phyloP scores from a whole-genome alignment of 2,888 invertebrate species.

The Orchesella flavescens region DNA sequence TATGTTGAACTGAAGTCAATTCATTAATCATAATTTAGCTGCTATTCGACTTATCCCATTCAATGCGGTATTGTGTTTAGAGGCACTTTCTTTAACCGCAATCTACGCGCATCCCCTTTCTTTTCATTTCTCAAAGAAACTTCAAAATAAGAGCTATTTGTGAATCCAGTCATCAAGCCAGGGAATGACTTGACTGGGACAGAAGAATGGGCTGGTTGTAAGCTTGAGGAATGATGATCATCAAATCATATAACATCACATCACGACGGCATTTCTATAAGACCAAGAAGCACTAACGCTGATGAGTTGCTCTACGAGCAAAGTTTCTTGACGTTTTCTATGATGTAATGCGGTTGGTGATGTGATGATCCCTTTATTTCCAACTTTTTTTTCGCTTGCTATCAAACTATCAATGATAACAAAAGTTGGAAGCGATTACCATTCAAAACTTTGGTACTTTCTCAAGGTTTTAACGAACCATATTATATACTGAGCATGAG shows the following conservation, averaged over 20 bases:
- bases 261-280: neutral
- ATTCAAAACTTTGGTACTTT: constrained; percentile 7
- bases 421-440: neutral
- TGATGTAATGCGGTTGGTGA: constrained; percentile 32
- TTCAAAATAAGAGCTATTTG: constrained; percentile 53
- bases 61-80: neutral
- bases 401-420: neutral
- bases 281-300: constrained; percentile 51
- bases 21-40: constrained; percentile 72
- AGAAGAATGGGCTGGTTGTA: neutral
- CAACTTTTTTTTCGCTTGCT: neutral
- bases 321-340: constrained; percentile 39
- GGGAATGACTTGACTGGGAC: neutral
- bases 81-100: neutral
- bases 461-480: neutral
- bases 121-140: constrained; percentile 32
- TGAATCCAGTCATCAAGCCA: constrained; percentile 26
- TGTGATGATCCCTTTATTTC: constrained; percentile 41
- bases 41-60: constrained; percentile 49
- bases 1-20: constrained; percentile 54
- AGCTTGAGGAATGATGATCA: constrained; percentile 22
- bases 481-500: neutral
- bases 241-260: constrained; percentile 6
- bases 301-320: constrained; percentile 55
- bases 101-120: constrained; percentile 15